Evolutionary conservation across 1,140 invertebrate species (phyloP), one percentile per base, ranked within the genome.

Genomic region (Alviniconcha marisindica): DNA sequence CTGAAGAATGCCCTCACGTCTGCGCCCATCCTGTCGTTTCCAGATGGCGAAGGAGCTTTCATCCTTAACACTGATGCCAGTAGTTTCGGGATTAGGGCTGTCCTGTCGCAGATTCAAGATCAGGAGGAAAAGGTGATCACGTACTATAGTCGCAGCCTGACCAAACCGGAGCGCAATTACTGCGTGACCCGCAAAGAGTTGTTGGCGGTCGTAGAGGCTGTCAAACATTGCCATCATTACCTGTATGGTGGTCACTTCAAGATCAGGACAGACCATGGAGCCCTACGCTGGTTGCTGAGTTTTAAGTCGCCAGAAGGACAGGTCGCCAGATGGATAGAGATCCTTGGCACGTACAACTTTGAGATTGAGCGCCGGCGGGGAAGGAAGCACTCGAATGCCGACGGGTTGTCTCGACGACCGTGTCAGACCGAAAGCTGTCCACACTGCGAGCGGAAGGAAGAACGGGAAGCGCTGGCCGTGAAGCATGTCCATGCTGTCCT

Each of bases 111-210:
- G 79, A 36, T 69, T 36, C 51, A 84, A 38, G 85, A 85, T 15
- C 81, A 84, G 71, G 54, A 74, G 31, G 85, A 88, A 48, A 31
- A 82, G 36, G 82, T 86, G 3, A 83, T 89, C 15, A 83, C 81
- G 1, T 89, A 85, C 79, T 66, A 28, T 24, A 87, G 82, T 54
- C 60, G 71, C 33, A 71, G 78, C 15, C 66, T 89, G n/a, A 36
- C 54, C 7, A n/a, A 60, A 42, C 28, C 79, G 12, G 86, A 91
- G 74, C 36, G 15, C 3, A 89, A 87, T n/a, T 90, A 88, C 69
- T 88, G 87, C 36, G 84, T 81, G 38, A 89, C 87, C 1, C 79
- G 89, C 38, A 80, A 84, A 44, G 90, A 89, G 87, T 44, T 79
- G 42, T 74, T 91, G 21, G 90, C 89, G 54, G 84, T 90, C 36